These are phyloP conservation scores for Aspiorhynchus laticeps DNA, from an alignment of 2,113 vertebrate genomes.

Conservation along the genomic window DNA sequence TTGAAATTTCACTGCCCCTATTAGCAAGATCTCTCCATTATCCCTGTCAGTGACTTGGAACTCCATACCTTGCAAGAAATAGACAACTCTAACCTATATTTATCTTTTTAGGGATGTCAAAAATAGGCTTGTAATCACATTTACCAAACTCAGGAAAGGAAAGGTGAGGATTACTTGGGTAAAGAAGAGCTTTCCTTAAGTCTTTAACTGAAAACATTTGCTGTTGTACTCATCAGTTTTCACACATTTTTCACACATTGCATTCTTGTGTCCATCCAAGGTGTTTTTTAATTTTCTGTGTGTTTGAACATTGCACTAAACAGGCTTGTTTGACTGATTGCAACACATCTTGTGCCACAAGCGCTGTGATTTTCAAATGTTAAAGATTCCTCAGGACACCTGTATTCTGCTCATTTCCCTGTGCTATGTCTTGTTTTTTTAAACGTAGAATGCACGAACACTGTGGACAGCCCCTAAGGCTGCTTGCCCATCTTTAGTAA, in stretches of 20 bases:
- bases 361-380: not conserved
- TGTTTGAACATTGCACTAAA: not conserved
- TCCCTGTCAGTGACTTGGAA: conserved; percentile 11
- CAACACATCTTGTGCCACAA: not conserved
- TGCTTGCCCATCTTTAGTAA: conserved; percentile 18
- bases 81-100: conserved; percentile 8
- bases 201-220: conserved; percentile 7
- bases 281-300: not conserved
- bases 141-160: not conserved
- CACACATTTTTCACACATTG: not conserved
- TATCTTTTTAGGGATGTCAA: not conserved
- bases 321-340: not conserved
- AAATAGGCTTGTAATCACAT: conserved; percentile 29
- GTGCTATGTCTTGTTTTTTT: not conserved
- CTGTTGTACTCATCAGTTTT: not conserved
- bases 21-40: conserved; percentile 42
- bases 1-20: conserved; percentile 21
- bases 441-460: not conserved
- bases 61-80: not conserved
- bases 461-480: not conserved
- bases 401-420: not conserved
- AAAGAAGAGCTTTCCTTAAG: not conserved
- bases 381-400: not conserved
- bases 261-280: not conserved
- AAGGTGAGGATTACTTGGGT: conserved; percentile 2